Evolutionary conservation across 2,113 vertebrate genomes (phyloP).

Genomic region (Condylura cristata): DNA sequence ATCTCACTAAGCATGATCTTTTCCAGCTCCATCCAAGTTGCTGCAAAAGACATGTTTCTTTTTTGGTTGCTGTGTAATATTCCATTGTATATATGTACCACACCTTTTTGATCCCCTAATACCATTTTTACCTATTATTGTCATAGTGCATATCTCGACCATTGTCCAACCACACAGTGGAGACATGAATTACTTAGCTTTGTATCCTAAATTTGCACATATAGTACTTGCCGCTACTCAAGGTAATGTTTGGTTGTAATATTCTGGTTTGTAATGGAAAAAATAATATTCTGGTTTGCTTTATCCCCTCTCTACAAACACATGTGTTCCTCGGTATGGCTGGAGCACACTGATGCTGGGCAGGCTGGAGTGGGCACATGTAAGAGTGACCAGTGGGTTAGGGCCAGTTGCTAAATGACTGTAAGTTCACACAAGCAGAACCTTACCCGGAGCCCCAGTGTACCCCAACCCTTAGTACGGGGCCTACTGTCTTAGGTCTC

Average conservation of each 20-base stretch:
- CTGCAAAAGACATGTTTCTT: no score
- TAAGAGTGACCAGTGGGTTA: neutral
- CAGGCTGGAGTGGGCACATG: neutral
- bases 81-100: no score
- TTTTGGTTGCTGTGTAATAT: no score
- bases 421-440: neutral
- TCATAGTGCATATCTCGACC: neutral
- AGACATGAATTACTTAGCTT: neutral
- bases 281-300: neutral
- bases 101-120: no score
- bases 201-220: neutral
- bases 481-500: neutral
- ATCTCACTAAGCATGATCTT: no score
- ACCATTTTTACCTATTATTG: neutral
- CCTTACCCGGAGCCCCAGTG: neutral
- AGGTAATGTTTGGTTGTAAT: neutral
- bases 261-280: neutral
- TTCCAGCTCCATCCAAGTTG: no score
- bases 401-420: neutral
- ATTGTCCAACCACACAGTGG: neutral
- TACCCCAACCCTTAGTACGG: neutral
- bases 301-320: neutral
- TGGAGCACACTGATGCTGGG: neutral
- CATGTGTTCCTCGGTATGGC: neutral
- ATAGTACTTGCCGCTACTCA: neutral